Evolutionary conservation across 2,888 invertebrate genomes (phyloP), one percentile per base, ranked within the genome.

Genomic region (Amphipoea oculea): DNA sequence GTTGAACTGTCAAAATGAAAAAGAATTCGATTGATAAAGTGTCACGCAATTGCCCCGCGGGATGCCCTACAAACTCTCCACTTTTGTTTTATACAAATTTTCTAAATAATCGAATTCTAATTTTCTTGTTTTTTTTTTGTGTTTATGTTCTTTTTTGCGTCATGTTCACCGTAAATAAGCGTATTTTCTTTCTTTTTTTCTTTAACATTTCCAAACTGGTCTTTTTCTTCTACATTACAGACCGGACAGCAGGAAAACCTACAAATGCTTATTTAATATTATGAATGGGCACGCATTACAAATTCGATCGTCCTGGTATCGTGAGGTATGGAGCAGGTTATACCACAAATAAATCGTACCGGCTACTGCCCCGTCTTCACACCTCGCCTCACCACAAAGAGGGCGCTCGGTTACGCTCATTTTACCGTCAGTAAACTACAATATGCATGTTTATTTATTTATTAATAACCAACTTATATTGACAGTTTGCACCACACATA

Each of bases 371-470:
- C 80, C 71, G 62, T 40, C 78, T 89, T 90, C 89, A 92, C 93
- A 92, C 91, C 86, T 91, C 92, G 89, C 84, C 91, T 92, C 91
- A 86, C 89, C 90, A 90, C 93, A 94, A 94, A 93, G 91, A 89
- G 90, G 87, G 88, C 90, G 89, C 78, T 89, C 89, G 87, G 84
- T 90, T 89, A 66, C 40, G 69, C 73, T 73, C 69, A 78, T 78
- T 75, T 63, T 63, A 82, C 71, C 67, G 45, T 20, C 42, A 62
- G 78, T 54, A 78, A 42, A 62, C 54, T 45, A n/a, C 36, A 36
- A n/a, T 70, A 71, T 20, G 48, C 57, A 40, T 51, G 11, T 67
- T 65, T 66, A n/a, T n/a, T n/a, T n/a, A n/a, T n/a, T n/a, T n/a
- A n/a, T n/a, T n/a, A n/a, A n/a, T n/a, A n/a, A n/a, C n/a, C n/a